A percentile compares a stretch with the other conserved stretches of the same genome.
These are phyloP conservation scores for Coccyzus lansbergi DNA, from an alignment of 2,797 vertebrate genomes.

Conservation along the genomic window DNA sequence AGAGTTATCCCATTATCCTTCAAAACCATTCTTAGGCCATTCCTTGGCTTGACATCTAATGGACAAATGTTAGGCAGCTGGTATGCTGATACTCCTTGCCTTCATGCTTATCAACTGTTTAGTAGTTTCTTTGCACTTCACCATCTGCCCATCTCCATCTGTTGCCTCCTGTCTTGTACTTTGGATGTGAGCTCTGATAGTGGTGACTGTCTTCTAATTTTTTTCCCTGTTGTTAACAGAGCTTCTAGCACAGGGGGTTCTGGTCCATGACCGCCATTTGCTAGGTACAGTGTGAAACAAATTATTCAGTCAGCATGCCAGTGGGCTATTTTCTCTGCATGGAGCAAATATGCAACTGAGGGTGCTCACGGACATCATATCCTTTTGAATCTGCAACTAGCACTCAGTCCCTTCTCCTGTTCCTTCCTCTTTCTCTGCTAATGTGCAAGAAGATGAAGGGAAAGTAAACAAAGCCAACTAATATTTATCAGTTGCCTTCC, in stretches of 20 bases:
- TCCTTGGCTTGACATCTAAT: constrained; percentile 28
- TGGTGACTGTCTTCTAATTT: neutral
- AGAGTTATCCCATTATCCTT: constrained; percentile 3
- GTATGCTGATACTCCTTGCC: constrained; percentile 28
- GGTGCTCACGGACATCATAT: neutral
- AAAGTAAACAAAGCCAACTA: neutral
- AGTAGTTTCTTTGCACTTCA: constrained; percentile 38
- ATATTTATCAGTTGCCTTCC: neutral
- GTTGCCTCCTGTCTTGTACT: neutral
- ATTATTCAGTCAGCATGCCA: constrained; percentile 24
- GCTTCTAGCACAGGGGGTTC: neutral
- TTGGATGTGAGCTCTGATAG: neutral
- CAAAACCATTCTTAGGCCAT: neutral
- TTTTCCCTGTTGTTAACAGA: constrained; percentile 13
- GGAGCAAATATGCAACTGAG: neutral
- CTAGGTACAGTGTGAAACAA: neutral
- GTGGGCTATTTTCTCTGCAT: neutral
- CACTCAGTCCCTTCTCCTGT: neutral
- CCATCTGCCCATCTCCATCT: constrained; percentile 68
- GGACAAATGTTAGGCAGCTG: constrained; percentile 60
- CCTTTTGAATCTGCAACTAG: neutral
- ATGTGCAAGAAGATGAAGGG: neutral
- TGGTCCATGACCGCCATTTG: constrained; percentile 16
- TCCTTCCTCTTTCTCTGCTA: neutral
- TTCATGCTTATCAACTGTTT: constrained; percentile 54